Evolutionary conservation across 2,797 vertebrate species (phyloP).

Genomic region (Borostomias antarcticus): DNA sequence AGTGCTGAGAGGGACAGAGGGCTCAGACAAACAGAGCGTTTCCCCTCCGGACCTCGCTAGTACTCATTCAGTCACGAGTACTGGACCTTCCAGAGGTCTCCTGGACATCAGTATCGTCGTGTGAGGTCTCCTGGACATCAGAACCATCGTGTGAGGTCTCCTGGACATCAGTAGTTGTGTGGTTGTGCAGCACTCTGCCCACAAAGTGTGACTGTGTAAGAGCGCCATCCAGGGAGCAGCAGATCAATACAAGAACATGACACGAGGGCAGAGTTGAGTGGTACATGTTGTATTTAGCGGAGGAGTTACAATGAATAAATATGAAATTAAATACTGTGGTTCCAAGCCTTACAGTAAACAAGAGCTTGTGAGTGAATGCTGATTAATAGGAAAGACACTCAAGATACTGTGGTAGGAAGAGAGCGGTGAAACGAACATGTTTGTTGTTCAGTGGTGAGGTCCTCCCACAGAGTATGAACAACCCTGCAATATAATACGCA

Average conservation of each 20-base stretch:
- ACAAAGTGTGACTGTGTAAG: too few species aligned
- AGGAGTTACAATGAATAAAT: slow-evolving; percentile 63
- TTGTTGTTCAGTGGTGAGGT: background rate
- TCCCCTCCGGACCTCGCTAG: slow-evolving; percentile 65
- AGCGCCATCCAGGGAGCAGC: too few species aligned
- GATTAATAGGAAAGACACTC: slow-evolving; percentile 30
- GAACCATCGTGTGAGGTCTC: too few species aligned
- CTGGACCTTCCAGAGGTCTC: slow-evolving; percentile 60
- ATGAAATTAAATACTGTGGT: slow-evolving; percentile 47
- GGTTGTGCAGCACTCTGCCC: too few species aligned
- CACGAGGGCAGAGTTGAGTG: slow-evolving; percentile 55
- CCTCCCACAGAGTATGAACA: too few species aligned
- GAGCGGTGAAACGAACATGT: slow-evolving; percentile 32
- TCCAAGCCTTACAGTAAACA: slow-evolving; percentile 46
- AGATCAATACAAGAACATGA: slow-evolving; percentile 35
- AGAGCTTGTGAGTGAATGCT: slow-evolving; percentile 8
- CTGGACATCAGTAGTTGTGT: too few species aligned
- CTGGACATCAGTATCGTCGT: slow-evolving; percentile 43
- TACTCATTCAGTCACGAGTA: slow-evolving; percentile 65
- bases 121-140: too few species aligned
- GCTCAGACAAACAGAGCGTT: slow-evolving; percentile 70
- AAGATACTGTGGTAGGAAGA: slow-evolving; percentile 1
- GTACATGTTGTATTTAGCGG: slow-evolving; percentile 67
- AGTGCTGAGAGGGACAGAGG: slow-evolving; percentile 40
- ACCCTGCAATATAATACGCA: too few species aligned